phyloP scores from a whole-genome alignment of 2,888 invertebrate genomes.

The Bembecia ichneumoniformis region DNA sequence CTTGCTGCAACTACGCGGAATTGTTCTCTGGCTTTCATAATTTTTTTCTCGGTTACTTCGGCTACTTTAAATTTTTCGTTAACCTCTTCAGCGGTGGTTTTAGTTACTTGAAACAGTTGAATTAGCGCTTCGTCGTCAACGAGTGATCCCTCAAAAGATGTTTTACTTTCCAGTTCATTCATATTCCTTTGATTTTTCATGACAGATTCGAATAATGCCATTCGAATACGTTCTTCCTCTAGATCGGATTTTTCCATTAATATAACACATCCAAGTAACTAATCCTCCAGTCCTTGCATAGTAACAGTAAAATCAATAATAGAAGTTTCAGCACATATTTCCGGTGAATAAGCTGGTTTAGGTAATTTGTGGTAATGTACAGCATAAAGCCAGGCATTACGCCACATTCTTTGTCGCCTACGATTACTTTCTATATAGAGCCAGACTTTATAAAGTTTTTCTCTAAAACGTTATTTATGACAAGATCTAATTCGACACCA shows the following conservation, averaged over 20 bases:
- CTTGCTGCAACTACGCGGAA: slow-evolving; percentile 95
- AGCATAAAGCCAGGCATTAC: slow-evolving; percentile 96
- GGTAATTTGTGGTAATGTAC: slow-evolving; percentile 95
- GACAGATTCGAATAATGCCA: slow-evolving; percentile 93
- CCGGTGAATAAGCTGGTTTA: slow-evolving; percentile 97
- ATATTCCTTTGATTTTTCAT: slow-evolving; percentile 96
- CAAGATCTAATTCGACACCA: slow-evolving; percentile 94
- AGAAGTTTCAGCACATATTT: slow-evolving; percentile 95
- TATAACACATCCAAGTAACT: slow-evolving; percentile 92
- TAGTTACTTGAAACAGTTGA: slow-evolving; percentile 87
- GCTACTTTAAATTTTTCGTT: slow-evolving; percentile 94
- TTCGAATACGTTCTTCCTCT: slow-evolving; percentile 94
- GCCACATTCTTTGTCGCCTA: slow-evolving; percentile 97
- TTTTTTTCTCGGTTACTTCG: slow-evolving; percentile 94
- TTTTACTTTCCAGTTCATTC: slow-evolving; percentile 96
- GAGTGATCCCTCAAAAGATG: slow-evolving; percentile 92
- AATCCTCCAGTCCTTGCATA: slow-evolving; percentile 96
- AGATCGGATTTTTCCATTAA: slow-evolving; percentile 96
- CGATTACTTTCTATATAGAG: slow-evolving; percentile 93
- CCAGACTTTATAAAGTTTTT: slow-evolving; percentile 98
- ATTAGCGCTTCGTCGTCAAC: slow-evolving; percentile 97
- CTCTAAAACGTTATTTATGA: slow-evolving; percentile 95
- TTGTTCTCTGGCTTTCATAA: slow-evolving; percentile 93
- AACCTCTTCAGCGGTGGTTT: slow-evolving; percentile 93
- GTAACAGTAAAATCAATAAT: slow-evolving; percentile 99